Evolutionary conservation across 2,797 vertebrate species (phyloP), one percentile per base, ranked within the genome.

Genomic region (Danio choprae): DNA sequence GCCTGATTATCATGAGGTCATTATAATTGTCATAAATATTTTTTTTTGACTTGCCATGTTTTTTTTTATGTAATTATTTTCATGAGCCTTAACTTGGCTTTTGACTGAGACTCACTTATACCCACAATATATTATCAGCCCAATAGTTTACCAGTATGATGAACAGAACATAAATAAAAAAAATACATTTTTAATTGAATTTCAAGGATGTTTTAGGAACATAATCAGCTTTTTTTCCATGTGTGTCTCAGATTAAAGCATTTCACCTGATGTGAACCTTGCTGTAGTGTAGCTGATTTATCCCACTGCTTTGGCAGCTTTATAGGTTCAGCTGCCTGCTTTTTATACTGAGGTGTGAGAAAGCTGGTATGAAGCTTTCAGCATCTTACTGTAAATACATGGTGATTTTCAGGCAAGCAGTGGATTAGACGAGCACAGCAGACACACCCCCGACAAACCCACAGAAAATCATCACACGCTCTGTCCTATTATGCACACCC

Each of bases 371-470:
- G 36, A 38, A 63, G 50, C 16, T 15, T 56, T 55, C 3, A 46
- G 46, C 59, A 55, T 15, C 48, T 65, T 58, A 36, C 71, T 73
- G 20, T 73, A 71, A 63, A 71, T 53, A 79, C 77, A 77, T 36
- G 43, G 69, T 65, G 48, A 56, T 73, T 80, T 56, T 80, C 78
- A 80, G 69, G 51, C 67, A 18, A 44, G 44, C 56, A 56, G 16
- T 48, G 50, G 60, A 80, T 73, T 80, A 63, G 78, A 80, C n/a
- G 50, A 65, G 59, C 65, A 43, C 13, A 78, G 65, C 58, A 73
- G 68, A 80, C 78, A 80, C 78, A 63, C 78, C 44, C 41, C 50
- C 4, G 7, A 73, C 22, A 67, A 77, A 77, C 62, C 62, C 62
- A 5, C 62, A 36, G 10, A 53, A 64, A 64, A 73, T 46, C 20